Evolutionary conservation across 92 coral and sea anemone genomes (phyloP).

Genomic region (Isaurus tuberculatus): DNA sequence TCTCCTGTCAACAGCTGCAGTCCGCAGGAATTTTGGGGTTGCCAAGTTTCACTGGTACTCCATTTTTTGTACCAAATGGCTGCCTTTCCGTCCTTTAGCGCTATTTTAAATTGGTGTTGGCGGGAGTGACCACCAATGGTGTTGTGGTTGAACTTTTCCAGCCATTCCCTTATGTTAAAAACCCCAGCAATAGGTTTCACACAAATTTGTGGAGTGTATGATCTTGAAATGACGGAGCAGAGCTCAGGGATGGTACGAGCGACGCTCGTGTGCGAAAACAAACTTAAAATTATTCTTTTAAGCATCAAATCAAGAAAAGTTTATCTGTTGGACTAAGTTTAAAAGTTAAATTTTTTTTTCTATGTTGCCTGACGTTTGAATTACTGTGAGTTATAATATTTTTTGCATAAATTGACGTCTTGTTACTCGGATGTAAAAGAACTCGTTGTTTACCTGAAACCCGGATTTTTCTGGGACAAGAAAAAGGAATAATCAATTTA

Average conservation of each 20-base stretch:
- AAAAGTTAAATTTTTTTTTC: too few relatives aligned
- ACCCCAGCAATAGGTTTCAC: not conserved
- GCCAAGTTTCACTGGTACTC: not conserved
- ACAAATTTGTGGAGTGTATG: not conserved
- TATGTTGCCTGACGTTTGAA: too few relatives aligned
- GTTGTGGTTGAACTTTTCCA: not conserved
- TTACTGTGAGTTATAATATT: too few relatives aligned
- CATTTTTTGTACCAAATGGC: constrained; percentile 7
- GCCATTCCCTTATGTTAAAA: not conserved
- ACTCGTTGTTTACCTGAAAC: too few relatives aligned
- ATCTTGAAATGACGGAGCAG: not conserved
- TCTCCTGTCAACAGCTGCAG: not conserved
- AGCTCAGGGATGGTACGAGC: not conserved
- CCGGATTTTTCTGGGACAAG: too few relatives aligned
- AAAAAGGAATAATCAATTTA: too few relatives aligned
- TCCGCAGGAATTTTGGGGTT: not conserved
- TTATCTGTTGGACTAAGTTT: too few relatives aligned
- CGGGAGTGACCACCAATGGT: not conserved
- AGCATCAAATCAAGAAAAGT: too few relatives aligned
- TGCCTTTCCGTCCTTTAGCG: not conserved
- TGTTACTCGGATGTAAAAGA: too few relatives aligned
- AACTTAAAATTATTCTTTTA: too few relatives aligned
- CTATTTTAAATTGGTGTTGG: constrained; percentile 13
- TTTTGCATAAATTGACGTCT: too few relatives aligned
- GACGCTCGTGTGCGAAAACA: not conserved